phyloP scores from a whole-genome alignment of 2,797 vertebrate genomes.

The Falco naumanni region DNA sequence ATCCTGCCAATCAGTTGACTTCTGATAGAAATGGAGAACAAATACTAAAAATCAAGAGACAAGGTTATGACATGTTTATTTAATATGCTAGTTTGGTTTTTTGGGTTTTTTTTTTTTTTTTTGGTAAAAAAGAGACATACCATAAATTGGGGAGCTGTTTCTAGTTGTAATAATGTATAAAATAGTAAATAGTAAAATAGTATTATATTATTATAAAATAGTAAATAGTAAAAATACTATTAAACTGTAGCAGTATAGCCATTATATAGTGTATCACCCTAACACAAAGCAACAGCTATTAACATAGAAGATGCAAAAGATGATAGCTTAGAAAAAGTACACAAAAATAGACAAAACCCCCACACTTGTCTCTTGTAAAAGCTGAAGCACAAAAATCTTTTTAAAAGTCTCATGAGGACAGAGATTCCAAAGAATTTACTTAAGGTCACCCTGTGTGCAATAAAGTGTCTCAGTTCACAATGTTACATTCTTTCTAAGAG shows the following conservation, averaged over 20 bases:
- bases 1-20: neutral
- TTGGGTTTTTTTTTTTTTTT: neutral
- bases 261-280: neutral
- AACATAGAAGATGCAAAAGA: neutral
- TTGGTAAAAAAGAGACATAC: neutral
- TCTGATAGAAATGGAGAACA: neutral
- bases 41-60: neutral
- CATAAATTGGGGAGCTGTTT: neutral
- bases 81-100: fast-evolving
- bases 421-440: neutral
- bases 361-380: neutral
- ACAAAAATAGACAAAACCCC: neutral
- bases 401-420: neutral
- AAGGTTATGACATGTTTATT: neutral
- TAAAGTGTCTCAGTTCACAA: neutral
- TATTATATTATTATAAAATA: too few relatives aligned
- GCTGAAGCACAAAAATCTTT: neutral
- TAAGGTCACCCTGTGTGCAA: neutral
- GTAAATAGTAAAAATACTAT: too few relatives aligned
- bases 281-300: neutral
- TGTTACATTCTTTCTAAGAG: conserved; percentile 15
- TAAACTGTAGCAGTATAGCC: neutral
- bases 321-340: neutral
- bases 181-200: neutral
- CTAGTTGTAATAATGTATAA: neutral